phyloP scores from a whole-genome alignment of 35 echinoderm and acorn worm genomes.

The Patiria miniata region DNA sequence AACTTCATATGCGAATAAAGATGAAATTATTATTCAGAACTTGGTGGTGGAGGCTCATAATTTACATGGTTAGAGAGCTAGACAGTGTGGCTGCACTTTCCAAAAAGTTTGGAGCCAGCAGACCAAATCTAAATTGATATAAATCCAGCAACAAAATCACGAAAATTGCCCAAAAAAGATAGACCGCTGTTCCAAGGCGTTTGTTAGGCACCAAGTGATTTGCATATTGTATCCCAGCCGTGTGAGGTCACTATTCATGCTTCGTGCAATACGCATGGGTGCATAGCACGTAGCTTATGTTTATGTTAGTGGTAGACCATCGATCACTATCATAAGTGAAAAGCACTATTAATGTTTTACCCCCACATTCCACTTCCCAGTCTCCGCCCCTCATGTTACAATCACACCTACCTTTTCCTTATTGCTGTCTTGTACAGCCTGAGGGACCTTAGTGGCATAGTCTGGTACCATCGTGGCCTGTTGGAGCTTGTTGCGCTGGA shows the following conservation, averaged over 20 bases:
- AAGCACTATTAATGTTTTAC: not conserved
- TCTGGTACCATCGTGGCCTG: slow-evolving; percentile 50
- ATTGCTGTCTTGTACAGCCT: slow-evolving; percentile 77
- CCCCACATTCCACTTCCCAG: not conserved
- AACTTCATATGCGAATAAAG: too few relatives aligned
- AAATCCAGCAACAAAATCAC: too few relatives aligned
- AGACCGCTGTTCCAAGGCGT: not conserved
- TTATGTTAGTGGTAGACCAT: too few relatives aligned
- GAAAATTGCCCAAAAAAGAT: not conserved
- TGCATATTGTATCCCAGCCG: too few relatives aligned
- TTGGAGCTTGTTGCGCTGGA: slow-evolving; percentile 75
- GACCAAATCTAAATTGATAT: too few relatives aligned
- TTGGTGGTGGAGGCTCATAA: too few relatives aligned
- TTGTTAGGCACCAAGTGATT: too few relatives aligned
- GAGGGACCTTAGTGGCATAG: slow-evolving; percentile 89
- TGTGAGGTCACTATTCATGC: not conserved
- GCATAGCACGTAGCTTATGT: not conserved
- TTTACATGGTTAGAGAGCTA: too few relatives aligned
- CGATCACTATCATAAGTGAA: not conserved
- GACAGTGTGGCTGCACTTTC: too few relatives aligned
- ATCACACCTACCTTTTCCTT: slow-evolving; percentile 79
- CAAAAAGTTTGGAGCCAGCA: too few relatives aligned
- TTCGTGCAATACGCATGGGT: not conserved
- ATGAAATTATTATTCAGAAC: too few relatives aligned
- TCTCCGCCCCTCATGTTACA: not conserved